These are phyloP conservation scores for Goniozus legneri DNA, from an alignment of 1,140 invertebrate species.

Conservation along the genomic window DNA sequence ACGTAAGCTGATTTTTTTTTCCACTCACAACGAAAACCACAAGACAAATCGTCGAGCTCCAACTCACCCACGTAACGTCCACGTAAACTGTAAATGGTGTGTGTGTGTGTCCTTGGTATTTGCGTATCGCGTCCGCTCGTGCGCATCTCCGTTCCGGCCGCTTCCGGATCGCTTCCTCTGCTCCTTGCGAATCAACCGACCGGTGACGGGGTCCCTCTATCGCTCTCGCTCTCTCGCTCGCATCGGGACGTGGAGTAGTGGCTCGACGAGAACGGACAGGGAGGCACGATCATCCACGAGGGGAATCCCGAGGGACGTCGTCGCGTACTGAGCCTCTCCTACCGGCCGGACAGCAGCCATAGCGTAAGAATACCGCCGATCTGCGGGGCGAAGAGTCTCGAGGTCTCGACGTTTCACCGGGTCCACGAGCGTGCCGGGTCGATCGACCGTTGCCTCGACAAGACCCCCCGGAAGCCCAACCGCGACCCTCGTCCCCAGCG, in stretches of 20 bases:
- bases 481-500: slow-evolving; percentile 4
- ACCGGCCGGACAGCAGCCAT: slow-evolving; percentile 31
- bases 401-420: slow-evolving; percentile 4
- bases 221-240: too few relatives aligned
- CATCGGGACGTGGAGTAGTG: too few relatives aligned
- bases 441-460: neutral
- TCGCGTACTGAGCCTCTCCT: slow-evolving; percentile 36
- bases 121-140: slow-evolving; percentile 26
- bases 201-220: too few relatives aligned
- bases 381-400: slow-evolving; percentile 23
- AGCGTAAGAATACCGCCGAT: slow-evolving; percentile 37
- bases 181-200: too few relatives aligned
- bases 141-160: slow-evolving; percentile 14
- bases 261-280: slow-evolving; percentile 45
- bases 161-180: slow-evolving; percentile 9
- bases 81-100: too few relatives aligned
- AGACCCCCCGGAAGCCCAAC: neutral
- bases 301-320: slow-evolving; percentile 12
- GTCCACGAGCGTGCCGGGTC: neutral
- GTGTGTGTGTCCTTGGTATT: slow-evolving; percentile 24
- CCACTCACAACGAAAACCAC: too few relatives aligned
- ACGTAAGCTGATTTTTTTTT: too few relatives aligned
- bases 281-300: neutral
- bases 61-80: too few relatives aligned
- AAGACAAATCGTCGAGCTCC: too few relatives aligned